phyloP scores from a whole-genome alignment of 92 coral and sea anemone genomes.

The Parazoanthus swiftii region DNA sequence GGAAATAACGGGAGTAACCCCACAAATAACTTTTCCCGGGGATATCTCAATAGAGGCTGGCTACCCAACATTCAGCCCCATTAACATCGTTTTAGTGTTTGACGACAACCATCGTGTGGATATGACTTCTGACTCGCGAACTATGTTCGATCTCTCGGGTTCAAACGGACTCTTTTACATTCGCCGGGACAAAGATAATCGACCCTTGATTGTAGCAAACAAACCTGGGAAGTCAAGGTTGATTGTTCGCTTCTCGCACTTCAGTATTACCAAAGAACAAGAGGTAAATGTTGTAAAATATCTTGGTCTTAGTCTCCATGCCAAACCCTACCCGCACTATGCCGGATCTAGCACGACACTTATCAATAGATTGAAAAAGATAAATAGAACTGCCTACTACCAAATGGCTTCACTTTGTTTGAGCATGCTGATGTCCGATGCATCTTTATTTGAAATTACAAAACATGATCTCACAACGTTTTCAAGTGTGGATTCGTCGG shows the following conservation, averaged over 20 bases:
- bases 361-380: slow-evolving; percentile 31
- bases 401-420: slow-evolving; percentile 58
- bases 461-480: slow-evolving; percentile 43
- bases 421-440: slow-evolving; percentile 54
- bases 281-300: slow-evolving; percentile 46
- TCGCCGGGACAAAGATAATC: slow-evolving; percentile 43
- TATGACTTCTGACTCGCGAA: slow-evolving; percentile 54
- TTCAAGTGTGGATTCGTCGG: slow-evolving; percentile 34
- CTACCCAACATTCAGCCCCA: slow-evolving; percentile 53
- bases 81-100: slow-evolving; percentile 37
- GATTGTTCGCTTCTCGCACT: slow-evolving; percentile 52
- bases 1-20: slow-evolving; percentile 49
- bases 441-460: slow-evolving; percentile 42
- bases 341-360: slow-evolving; percentile 33
- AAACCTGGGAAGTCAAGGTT: slow-evolving; percentile 42
- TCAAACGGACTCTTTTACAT: slow-evolving; percentile 49
- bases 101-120: slow-evolving; percentile 49
- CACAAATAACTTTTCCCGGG: slow-evolving; percentile 49
- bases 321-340: slow-evolving; percentile 56
- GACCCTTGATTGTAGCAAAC: slow-evolving; percentile 44
- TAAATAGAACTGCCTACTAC: slow-evolving; percentile 32
- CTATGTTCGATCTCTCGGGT: slow-evolving; percentile 44
- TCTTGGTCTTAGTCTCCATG: slow-evolving; percentile 37
- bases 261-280: slow-evolving; percentile 29
- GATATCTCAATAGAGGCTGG: slow-evolving; percentile 56